A percentile compares a stretch with the other conserved stretches of the same genome.
Conservation (phyloP, 2,888 invertebrate species). For the Aporophyla lueneburgensis region DNA sequence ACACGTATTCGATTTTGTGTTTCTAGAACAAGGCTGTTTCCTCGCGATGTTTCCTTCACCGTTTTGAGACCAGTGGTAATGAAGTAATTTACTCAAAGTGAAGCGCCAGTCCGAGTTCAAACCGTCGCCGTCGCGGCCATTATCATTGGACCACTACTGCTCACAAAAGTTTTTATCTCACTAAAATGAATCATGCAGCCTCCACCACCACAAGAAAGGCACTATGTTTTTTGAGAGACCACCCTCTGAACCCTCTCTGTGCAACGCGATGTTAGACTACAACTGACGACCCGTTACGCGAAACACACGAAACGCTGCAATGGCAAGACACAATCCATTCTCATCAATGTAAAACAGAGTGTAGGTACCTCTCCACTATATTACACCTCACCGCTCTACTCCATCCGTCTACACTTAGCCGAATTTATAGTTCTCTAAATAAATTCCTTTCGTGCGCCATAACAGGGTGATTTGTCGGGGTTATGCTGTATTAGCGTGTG, state of each 20-base stretch:
- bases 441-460: conserved; percentile 65
- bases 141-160: too few species aligned
- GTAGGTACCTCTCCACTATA: conserved; percentile 23
- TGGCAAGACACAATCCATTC: background rate
- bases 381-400: conserved; percentile 30
- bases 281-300: background rate
- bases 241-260: background rate
- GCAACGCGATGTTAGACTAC: background rate
- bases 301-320: background rate
- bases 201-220: background rate
- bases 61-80: too few species aligned
- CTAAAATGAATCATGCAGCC: background rate
- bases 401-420: conserved; percentile 45
- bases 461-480: conserved; percentile 75
- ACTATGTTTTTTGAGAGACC: background rate
- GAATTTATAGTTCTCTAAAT: conserved; percentile 67
- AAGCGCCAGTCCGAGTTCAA: too few species aligned
- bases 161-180: background rate
- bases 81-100: too few species aligned
- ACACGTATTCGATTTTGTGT: too few species aligned
- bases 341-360: conserved; percentile 26
- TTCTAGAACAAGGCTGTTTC: too few species aligned
- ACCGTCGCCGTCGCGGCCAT: too few species aligned
- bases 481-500: conserved; percentile 75
- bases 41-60: too few species aligned